Conservation (phyloP, 1,140 invertebrate species). For the Trachymyrmex septentrionalis region DNA sequence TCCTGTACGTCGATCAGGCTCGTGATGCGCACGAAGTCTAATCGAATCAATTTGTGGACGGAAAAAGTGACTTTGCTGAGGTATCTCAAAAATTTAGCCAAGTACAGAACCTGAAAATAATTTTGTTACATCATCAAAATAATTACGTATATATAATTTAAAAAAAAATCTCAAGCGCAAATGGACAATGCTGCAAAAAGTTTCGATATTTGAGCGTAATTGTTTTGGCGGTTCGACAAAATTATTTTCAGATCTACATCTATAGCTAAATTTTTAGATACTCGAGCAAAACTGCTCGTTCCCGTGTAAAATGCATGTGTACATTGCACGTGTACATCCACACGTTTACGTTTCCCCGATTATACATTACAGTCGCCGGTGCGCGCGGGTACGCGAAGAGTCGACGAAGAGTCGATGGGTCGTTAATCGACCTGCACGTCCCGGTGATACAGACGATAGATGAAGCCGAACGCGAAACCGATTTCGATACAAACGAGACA, state of each 20-base stretch:
- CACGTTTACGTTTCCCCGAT: neutral
- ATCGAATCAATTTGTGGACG: neutral
- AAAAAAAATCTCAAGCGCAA: too few species aligned
- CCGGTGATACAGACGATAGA: conserved; percentile 21
- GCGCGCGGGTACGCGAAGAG: neutral
- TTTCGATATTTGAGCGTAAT: too few species aligned
- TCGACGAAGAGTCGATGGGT: neutral
- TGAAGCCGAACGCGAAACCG: neutral
- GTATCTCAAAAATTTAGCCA: too few species aligned
- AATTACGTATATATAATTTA: too few species aligned
- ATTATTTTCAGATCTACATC: too few species aligned
- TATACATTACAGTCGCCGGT: neutral
- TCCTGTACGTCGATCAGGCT: conserved; percentile 44
- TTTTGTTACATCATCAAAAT: too few species aligned
- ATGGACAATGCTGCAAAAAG: too few species aligned
- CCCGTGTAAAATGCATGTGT: neutral
- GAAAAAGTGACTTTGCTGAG: too few species aligned
- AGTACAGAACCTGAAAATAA: too few species aligned
- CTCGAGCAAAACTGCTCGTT: too few species aligned
- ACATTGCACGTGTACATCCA: neutral
- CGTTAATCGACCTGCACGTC: conserved; percentile 32
- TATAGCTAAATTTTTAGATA: too few species aligned
- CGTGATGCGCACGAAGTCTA: conserved; percentile 67
- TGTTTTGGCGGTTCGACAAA: too few species aligned
- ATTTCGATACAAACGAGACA: conserved; percentile 41